These are phyloP conservation scores for Melitaea athalia DNA, from an alignment of 2,888 invertebrate genomes.

Conservation along the genomic window DNA sequence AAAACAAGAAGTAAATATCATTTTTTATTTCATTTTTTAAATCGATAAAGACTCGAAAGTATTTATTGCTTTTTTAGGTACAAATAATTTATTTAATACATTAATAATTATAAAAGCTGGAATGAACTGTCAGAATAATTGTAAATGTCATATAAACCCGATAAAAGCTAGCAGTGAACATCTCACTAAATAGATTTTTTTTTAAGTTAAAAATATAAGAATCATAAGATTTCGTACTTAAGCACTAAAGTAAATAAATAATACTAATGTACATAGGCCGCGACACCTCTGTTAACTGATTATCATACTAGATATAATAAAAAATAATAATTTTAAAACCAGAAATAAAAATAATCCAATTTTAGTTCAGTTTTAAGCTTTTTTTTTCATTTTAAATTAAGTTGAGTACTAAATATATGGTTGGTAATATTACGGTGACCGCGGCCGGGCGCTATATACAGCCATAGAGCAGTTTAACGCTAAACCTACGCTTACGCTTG, in stretches of 20 bases:
- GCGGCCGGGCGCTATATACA: conserved; percentile 54
- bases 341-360: too few species aligned
- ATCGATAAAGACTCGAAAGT: conserved; percentile 1
- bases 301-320: conserved; percentile 8
- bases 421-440: conserved; percentile 18
- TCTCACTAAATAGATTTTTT: conserved; percentile 59
- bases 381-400: too few species aligned
- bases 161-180: conserved; percentile 63
- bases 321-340: neutral
- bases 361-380: too few species aligned
- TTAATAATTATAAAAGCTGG: conserved; percentile 43
- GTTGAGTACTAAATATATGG: too few species aligned
- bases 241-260: conserved; percentile 78
- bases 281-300: conserved; percentile 36
- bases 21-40: conserved; percentile 2
- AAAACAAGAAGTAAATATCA: conserved; percentile 1
- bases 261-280: conserved; percentile 74
- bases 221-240: conserved; percentile 72
- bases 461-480: conserved; percentile 48
- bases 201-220: conserved; percentile 43
- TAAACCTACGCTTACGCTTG: conserved; percentile 38
- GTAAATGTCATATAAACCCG: conserved; percentile 45
- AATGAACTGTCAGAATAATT: conserved; percentile 44
- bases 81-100: conserved; percentile 16
- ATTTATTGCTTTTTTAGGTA: conserved; percentile 15